phyloP scores from a whole-genome alignment of 2,888 invertebrate genomes.

The Tetranychus truncatus region DNA sequence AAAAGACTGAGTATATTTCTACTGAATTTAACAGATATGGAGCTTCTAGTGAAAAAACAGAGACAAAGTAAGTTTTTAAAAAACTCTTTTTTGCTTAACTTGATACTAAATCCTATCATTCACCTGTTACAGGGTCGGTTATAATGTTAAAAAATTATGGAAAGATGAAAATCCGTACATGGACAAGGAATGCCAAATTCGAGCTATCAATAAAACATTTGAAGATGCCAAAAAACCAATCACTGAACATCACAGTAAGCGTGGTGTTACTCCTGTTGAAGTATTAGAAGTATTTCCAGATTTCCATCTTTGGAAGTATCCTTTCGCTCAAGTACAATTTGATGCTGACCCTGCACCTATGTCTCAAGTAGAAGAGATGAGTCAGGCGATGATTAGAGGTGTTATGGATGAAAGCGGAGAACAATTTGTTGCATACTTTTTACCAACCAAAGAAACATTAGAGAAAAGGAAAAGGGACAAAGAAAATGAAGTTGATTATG shows the following conservation, averaged over 20 bases:
- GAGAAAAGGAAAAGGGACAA: slow-evolving; percentile 68
- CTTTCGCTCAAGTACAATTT: slow-evolving; percentile 88
- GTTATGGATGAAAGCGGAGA: slow-evolving; percentile 98
- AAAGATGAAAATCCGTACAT: slow-evolving; percentile 81
- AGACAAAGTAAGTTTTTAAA: slow-evolving; percentile 49
- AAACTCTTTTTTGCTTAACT: not conserved
- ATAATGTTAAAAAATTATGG: slow-evolving; percentile 76
- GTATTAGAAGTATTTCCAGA: slow-evolving; percentile 77
- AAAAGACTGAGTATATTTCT: slow-evolving; percentile 95
- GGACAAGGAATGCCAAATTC: slow-evolving; percentile 89
- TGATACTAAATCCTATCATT: slow-evolving; percentile 11
- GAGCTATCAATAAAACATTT: slow-evolving; percentile 92
- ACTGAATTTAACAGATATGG: slow-evolving; percentile 95
- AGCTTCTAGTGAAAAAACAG: slow-evolving; percentile 88
- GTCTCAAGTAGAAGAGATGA: slow-evolving; percentile 60
- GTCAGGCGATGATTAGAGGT: slow-evolving; percentile 98
- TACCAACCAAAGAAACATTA: slow-evolving; percentile 80
- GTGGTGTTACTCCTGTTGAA: slow-evolving; percentile 77
- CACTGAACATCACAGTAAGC: slow-evolving; percentile 86
- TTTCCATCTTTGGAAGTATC: slow-evolving; percentile 87
- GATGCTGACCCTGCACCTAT: slow-evolving; percentile 87
- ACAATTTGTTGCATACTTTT: slow-evolving; percentile 95
- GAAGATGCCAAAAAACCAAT: slow-evolving; percentile 66
- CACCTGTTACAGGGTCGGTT: slow-evolving; percentile 50
- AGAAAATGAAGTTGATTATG: slow-evolving; percentile 52